Conservation (phyloP, 2,113 vertebrate species). For the Chionomys nivalis region DNA sequence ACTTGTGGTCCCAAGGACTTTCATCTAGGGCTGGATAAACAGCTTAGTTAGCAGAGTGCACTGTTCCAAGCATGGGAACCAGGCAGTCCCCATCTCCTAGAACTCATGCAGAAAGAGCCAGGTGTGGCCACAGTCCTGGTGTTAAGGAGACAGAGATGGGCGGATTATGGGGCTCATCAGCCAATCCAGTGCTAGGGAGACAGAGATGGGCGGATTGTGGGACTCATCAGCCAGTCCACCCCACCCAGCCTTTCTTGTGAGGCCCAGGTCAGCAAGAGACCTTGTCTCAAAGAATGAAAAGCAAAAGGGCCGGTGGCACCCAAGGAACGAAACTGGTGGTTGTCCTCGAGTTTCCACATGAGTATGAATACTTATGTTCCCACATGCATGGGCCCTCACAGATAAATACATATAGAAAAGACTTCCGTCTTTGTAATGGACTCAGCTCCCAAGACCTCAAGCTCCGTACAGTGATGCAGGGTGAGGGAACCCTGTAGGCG, state of each 20-base stretch:
- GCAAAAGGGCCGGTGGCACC: background rate
- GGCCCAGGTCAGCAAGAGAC: background rate
- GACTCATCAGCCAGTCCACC: background rate
- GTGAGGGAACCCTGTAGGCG: conserved; percentile 60
- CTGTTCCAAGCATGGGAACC: background rate
- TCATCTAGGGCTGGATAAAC: background rate
- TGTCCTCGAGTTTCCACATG: background rate
- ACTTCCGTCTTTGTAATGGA: conserved; percentile 21
- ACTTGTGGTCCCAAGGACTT: conserved; percentile 40
- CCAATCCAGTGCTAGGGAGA: background rate
- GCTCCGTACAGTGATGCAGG: conserved; percentile 1
- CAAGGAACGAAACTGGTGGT: background rate
- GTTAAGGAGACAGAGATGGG: background rate
- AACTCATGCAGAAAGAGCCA: background rate
- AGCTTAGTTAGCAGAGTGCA: background rate
- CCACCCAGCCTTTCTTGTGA: background rate
- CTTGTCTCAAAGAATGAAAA: background rate
- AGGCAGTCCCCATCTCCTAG: too few species aligned
- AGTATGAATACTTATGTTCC: background rate
- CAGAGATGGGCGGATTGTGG: background rate
- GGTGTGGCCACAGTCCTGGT: background rate
- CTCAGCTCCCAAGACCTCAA: conserved; percentile 64
- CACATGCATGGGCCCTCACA: background rate
- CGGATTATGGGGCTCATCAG: background rate
- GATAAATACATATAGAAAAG: background rate